Evolutionary conservation across 1,140 invertebrate genomes (phyloP).

Genomic region (Zaprionus nigranus): DNA sequence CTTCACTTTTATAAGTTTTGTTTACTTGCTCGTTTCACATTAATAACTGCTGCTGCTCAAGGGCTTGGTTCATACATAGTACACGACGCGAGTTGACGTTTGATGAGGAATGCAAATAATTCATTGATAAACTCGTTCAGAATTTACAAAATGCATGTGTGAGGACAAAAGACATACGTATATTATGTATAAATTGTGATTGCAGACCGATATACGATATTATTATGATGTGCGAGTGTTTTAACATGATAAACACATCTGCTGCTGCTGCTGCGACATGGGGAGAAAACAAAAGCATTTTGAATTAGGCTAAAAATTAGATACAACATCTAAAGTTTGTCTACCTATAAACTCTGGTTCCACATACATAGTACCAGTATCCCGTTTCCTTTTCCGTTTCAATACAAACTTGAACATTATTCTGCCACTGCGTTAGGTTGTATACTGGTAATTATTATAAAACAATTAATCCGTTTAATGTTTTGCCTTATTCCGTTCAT

Average conservation of each 20-base stretch:
- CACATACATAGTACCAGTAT: slow-evolving; percentile 24
- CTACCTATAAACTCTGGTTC: slow-evolving; percentile 71
- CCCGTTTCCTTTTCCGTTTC: slow-evolving; percentile 26
- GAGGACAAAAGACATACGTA: slow-evolving; percentile 44
- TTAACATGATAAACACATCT: slow-evolving; percentile 50
- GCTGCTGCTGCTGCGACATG: slow-evolving; percentile 29
- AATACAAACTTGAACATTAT: slow-evolving; percentile 37
- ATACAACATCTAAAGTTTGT: slow-evolving; percentile 73
- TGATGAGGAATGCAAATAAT: slow-evolving; percentile 37
- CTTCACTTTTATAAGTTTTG: slow-evolving; percentile 24
- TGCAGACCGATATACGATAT: slow-evolving; percentile 26
- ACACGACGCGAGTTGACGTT: background rate
- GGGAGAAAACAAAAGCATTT: slow-evolving; percentile 73
- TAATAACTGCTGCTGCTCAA: slow-evolving; percentile 43
- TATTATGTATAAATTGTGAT: slow-evolving; percentile 41
- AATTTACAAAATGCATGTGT: slow-evolving; percentile 14
- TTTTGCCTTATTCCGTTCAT: background rate
- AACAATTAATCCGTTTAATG: slow-evolving; percentile 14
- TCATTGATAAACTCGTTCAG: slow-evolving; percentile 6
- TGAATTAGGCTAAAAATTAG: slow-evolving; percentile 77
- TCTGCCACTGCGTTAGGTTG: slow-evolving; percentile 8
- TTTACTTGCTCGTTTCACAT: slow-evolving; percentile 60
- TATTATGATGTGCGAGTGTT: slow-evolving; percentile 15
- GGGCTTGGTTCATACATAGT: slow-evolving; percentile 43
- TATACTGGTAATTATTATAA: slow-evolving; percentile 30